phyloP scores from a whole-genome alignment of 2,888 invertebrate genomes.

The Clostera curtula region DNA sequence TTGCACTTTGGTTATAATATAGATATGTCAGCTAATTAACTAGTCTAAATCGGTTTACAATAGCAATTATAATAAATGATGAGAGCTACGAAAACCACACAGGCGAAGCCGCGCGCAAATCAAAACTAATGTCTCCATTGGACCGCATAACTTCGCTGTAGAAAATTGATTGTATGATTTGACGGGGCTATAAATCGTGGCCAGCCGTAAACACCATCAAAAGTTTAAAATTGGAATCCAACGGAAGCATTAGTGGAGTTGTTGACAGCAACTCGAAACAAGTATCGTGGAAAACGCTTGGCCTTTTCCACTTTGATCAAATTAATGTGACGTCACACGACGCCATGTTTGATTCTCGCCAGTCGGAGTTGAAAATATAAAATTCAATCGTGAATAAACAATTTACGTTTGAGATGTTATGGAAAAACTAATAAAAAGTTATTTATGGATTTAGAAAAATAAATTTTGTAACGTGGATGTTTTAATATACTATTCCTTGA shows the following conservation, averaged over 20 bases:
- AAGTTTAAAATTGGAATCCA: slow-evolving; percentile 64
- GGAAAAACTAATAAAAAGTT: no score
- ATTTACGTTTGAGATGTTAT: slow-evolving; percentile 9
- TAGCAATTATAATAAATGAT: slow-evolving; percentile 21
- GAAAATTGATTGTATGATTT: slow-evolving; percentile 33
- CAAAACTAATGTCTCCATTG: slow-evolving; percentile 25
- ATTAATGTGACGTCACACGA: slow-evolving; percentile 58
- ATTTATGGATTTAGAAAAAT: no score
- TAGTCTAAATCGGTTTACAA: no score
- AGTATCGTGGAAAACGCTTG: slow-evolving; percentile 57
- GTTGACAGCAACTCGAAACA: slow-evolving; percentile 65
- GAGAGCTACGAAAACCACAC: slow-evolving; percentile 18
- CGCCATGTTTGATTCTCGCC: slow-evolving; percentile 33
- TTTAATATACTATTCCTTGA: no score
- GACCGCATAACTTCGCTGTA: slow-evolving; percentile 9
- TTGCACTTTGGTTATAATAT: no score
- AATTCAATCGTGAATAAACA: slow-evolving; percentile 18
- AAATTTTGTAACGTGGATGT: no score
- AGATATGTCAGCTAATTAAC: no score
- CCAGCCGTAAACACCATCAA: slow-evolving; percentile 56
- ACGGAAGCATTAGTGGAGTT: slow-evolving; percentile 67
- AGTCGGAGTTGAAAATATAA: slow-evolving; percentile 28
- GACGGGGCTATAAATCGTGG: slow-evolving; percentile 43
- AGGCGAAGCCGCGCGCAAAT: slow-evolving; percentile 35
- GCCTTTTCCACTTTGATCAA: slow-evolving; percentile 65